phyloP scores from a whole-genome alignment of 2,797 vertebrate genomes.

The Crocodylus rhombifer region DNA sequence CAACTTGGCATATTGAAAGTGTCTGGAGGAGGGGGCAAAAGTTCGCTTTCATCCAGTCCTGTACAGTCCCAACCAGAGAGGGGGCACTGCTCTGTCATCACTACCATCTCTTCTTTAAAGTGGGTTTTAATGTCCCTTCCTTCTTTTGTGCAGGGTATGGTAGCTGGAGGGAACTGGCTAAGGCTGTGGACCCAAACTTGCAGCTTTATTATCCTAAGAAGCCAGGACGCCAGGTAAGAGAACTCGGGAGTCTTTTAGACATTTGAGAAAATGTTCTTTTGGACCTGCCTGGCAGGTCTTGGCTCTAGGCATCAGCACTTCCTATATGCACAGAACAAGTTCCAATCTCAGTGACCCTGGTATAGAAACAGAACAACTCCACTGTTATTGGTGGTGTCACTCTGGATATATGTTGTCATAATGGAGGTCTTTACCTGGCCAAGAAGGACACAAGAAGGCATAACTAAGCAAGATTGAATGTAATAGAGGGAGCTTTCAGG shows the following conservation, averaged over 20 bases:
- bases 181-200: conserved; percentile 69
- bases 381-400: neutral
- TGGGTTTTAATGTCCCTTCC: conserved; percentile 10
- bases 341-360: neutral
- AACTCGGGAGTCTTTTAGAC: neutral
- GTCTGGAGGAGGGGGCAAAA: neutral
- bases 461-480: neutral
- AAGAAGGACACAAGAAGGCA: neutral
- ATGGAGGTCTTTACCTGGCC: accelerated
- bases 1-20: neutral
- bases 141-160: conserved; percentile 71
- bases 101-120: neutral
- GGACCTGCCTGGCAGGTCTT: neutral
- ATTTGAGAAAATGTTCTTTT: neutral
- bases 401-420: neutral
- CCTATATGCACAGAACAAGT: neutral
- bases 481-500: conserved; percentile 3
- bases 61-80: neutral
- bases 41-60: neutral
- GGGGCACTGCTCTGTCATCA: neutral
- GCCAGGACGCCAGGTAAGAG: conserved; percentile 68
- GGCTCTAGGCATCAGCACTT: neutral
- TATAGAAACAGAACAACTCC: neutral
- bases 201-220: conserved; percentile 57
- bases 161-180: conserved; percentile 84